Base-by-base conservation (phyloP, 2,113 vertebrate genomes). In the Myocastor coypus region DNA sequence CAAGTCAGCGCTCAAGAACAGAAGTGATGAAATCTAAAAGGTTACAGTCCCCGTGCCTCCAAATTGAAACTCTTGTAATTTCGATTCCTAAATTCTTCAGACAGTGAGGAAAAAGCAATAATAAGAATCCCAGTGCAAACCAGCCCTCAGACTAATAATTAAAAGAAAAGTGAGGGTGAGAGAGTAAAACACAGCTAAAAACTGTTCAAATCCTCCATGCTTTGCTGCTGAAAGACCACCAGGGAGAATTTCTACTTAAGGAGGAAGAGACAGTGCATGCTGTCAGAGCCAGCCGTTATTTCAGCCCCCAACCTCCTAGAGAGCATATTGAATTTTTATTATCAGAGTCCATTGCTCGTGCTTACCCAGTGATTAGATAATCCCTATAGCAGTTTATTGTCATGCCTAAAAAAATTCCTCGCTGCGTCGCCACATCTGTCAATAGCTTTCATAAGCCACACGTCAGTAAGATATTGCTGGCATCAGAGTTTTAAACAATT, bases 391-490 rank as follows among this genome's bases (percentile, higher is more conserved):
- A 82, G 55, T 95, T 86, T 92, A 75, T 46, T 68, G 82, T 71
- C 92, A 28, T 86, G 57, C 84, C 90, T 87, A 69, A 13, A 68
- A 83, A 97, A 63, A 91, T 92, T 84, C 61, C 78, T 86, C 64
- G 88, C 28, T 94, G 77, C 82, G 57, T 78, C 50, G 46, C 66
- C 82, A 83, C 57, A 81, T 61, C 75, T 50, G 83, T 92, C 97
- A 87, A 97, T 97, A 96, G 78, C 93, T 86, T 97, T 97, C 95
- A 96, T 80, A 94, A 96, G 40, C 89, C 77, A 81, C 96, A 97
- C 95, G 94, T 97, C 95, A 96, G 94, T 82, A 80, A 52, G 75
- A 88, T 88, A 86, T 92, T 96, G 97, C 97, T 95, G 78, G 73
- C 93, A 88, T 81, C 90, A 66, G 61, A 83, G 17, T 93, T 97